Base-by-base conservation (phyloP, 1,140 invertebrate species). In the Helicoverpa zea region DNA sequence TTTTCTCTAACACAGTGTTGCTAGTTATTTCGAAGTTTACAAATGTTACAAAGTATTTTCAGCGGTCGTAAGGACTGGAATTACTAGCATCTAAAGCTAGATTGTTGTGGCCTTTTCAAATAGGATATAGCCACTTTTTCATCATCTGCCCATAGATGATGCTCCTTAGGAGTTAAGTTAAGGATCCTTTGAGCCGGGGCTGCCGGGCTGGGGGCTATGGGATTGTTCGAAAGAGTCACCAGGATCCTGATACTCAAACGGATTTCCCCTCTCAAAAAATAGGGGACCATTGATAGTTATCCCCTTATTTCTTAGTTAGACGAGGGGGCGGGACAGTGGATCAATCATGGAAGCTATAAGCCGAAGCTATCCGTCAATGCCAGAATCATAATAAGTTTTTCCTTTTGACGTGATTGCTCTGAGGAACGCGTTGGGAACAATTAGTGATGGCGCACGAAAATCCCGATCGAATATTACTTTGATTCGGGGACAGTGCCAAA, bases 341-440 rank as follows among this genome's bases (percentile, higher is more conserved):
- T 75, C 56, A 75, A 75, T 75, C 72, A 75, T 49, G 30, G 35
- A 47, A 47, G 54, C 72, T 14, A 75, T 61, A 75, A 59, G 16
- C 43, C 54, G 13, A 9, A 54, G 68, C 51, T 54, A 75, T 75
- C 56, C n/a, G 54, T 75, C 72, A 61, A 29, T 75, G 72, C 56
- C 72, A 75, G 61, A 59, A 75, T 75, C 30, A 59, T 59, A 75
- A 59, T 59, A 59, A 72, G 18, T 59, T 59, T 75, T 75, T 59
- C 52, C 72, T 16, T 72, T 29, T 18, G 56, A 75, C 16, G 43
- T 75, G 56, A 73, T 56, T 61, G 9, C 54, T 14, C 30, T 14
- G 59, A n/a, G n/a, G 16, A 23, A 51, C 47, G 43, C n/a, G 35
- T 58, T 5, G n/a, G 16, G 30, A 61, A 43, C 35, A 61, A 61